Percentiles rank a stretch among this genome's conserved stretches.
phyloP scores from a whole-genome alignment of 2,888 invertebrate species.

The Sthenelais limicola region DNA sequence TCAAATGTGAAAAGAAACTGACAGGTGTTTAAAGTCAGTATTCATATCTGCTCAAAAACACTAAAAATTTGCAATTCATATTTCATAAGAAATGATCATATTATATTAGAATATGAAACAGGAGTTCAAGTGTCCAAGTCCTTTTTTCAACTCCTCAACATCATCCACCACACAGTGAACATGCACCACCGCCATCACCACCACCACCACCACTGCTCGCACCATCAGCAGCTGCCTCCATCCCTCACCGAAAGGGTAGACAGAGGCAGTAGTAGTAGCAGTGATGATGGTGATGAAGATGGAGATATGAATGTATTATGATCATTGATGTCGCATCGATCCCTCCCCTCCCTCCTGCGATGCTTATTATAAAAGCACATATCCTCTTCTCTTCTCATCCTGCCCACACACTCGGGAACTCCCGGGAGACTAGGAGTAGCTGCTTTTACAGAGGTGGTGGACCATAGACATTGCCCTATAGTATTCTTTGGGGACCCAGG shows the following conservation, averaged over 20 bases:
- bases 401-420: constrained; percentile 4
- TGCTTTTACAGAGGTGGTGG: not conserved
- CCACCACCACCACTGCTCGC: not conserved
- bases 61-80: too few species aligned
- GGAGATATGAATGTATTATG: constrained; percentile 21
- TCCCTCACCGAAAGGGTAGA: not conserved
- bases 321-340: constrained; percentile 6
- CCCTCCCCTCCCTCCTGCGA: not conserved
- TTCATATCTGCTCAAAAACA: too few species aligned
- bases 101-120: too few species aligned
- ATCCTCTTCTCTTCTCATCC: too few species aligned
- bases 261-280: not conserved
- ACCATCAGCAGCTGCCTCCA: not conserved
- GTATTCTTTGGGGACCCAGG: too few species aligned
- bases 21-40: too few species aligned
- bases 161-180: not conserved
- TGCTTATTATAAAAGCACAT: too few species aligned
- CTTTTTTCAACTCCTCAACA: too few species aligned
- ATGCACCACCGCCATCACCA: constrained; percentile 16
- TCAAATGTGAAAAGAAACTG: too few species aligned
- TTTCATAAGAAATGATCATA: too few species aligned
- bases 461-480: not conserved
- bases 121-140: too few species aligned
- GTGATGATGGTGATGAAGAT: not conserved
- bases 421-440: constrained; percentile 6